Base-by-base conservation (phyloP, 2,113 vertebrate species). In the Dinomys branickii region DNA sequence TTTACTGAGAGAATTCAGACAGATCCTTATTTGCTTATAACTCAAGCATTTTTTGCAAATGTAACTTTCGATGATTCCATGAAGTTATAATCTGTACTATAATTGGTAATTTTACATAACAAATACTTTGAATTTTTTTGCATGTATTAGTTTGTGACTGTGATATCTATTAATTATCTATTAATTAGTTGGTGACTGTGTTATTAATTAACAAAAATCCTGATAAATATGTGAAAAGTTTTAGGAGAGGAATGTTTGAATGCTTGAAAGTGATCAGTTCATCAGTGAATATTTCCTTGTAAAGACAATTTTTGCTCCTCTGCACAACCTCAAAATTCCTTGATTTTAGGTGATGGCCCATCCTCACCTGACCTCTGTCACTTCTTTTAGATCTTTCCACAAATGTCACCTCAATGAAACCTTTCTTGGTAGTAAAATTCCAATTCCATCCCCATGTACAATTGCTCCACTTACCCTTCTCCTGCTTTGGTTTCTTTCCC, bases 71-170 rank as follows among this genome's bases (percentile, higher is more conserved):
- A 41, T 20, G 75, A 52, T 41, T 41, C 35, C 47, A 44, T 52
- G 30, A 71, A 61, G 61, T 81, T 41, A 73, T 61, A 47, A 44
- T 52, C n/a, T 88, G 33, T 50, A n/a, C 10, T 56, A 47, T 54
- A 90, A 67, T 30, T 38, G 35, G 26, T 84, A 38, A 89, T 92
- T 91, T 73, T 30, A 94, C 75, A 75, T 96, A 83, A 89, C 10
- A 82, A 85, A 26, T 52, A 78, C 44, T 75, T 67, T 58, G 35
- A 83, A 69, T 91, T 78, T 14, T 81, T 77, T 41, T 84, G 54
- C 33, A 85, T 87, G 0, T 59, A 71, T 71, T 69, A 24, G 41
- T 80, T 63, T 11, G 61, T 87, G 17, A 58, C 56, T 63, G 24
- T 30, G 56, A 50, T 50, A 50, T 50, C 19, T 52, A 54, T 61